Evolutionary conservation across 2,113 vertebrate genomes (phyloP).

Genomic region (Istiophorus platypterus): DNA sequence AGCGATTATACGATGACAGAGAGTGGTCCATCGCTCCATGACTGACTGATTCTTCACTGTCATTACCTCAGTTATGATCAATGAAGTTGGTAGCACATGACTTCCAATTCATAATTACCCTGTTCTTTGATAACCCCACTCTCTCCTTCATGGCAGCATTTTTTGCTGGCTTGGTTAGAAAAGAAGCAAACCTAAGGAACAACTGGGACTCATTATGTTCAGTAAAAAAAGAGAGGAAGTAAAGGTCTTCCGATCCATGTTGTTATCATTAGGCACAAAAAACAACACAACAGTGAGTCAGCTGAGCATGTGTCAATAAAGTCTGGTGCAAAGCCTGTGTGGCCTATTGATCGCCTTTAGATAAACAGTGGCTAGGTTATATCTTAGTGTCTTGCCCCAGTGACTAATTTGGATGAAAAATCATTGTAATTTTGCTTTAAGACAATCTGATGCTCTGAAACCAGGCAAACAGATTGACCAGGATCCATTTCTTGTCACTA

Average conservation of each 20-base stretch:
- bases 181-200: background rate
- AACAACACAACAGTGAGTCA: constrained; percentile 22
- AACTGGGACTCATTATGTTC: constrained; percentile 2
- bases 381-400: background rate
- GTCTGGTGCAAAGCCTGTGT: constrained; percentile 28
- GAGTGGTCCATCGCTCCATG: background rate
- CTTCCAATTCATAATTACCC: background rate
- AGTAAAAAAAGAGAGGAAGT: constrained; percentile 29
- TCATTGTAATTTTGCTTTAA: background rate
- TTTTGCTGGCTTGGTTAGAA: constrained; percentile 7
- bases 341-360: constrained; percentile 40
- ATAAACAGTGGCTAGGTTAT: constrained; percentile 25
- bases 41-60: constrained; percentile 34
- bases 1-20: constrained; percentile 33
- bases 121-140: background rate
- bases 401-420: constrained; percentile 7
- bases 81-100: constrained; percentile 16
- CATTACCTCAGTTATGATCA: constrained; percentile 2
- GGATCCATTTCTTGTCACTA: background rate
- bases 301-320: constrained; percentile 54
- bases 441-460: background rate
- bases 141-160: constrained; percentile 4
- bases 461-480: background rate
- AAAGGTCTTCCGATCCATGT: constrained; percentile 17
- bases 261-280: constrained; percentile 11